phyloP scores from a whole-genome alignment of 2,888 invertebrate genomes.

The Dione juno region DNA sequence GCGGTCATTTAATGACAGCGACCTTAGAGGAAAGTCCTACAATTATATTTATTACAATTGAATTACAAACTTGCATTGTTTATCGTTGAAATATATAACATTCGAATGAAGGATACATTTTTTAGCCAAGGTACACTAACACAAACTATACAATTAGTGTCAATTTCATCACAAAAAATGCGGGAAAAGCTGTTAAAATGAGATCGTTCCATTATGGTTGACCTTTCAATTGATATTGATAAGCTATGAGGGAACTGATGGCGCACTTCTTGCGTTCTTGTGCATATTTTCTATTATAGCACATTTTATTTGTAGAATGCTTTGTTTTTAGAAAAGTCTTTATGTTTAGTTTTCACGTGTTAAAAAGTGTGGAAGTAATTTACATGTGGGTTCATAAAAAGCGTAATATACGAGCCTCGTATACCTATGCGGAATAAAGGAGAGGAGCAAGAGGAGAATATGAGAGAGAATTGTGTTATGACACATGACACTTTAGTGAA shows the following conservation, averaged over 20 bases:
- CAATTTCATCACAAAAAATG: slow-evolving; percentile 25
- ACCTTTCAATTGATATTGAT: slow-evolving; percentile 2
- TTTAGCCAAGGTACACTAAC: slow-evolving; percentile 23
- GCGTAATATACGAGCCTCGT: too few relatives aligned
- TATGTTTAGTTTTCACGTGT: too few relatives aligned
- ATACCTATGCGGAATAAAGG: too few relatives aligned
- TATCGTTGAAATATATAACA: slow-evolving; percentile 19
- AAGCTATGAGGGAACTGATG: slow-evolving; percentile 8
- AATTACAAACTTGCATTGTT: slow-evolving; percentile 11
- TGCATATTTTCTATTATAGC: too few relatives aligned
- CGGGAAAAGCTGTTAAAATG: slow-evolving; percentile 28
- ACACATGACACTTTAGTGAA: too few relatives aligned
- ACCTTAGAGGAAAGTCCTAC: slow-evolving; percentile 9
- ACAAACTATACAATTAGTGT: slow-evolving; percentile 23
- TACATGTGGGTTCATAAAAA: too few relatives aligned
- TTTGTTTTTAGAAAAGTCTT: too few relatives aligned
- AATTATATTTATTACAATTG: background rate
- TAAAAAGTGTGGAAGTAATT: too few relatives aligned
- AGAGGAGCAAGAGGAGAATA: too few relatives aligned
- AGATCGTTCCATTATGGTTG: background rate
- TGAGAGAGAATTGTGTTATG: too few relatives aligned
- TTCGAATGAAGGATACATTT: slow-evolving; percentile 32
- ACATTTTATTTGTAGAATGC: too few relatives aligned
- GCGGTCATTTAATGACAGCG: background rate
- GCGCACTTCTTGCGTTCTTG: background rate